phyloP scores from a whole-genome alignment of 1,140 invertebrate genomes.

The Lamellibrachia luymesi region DNA sequence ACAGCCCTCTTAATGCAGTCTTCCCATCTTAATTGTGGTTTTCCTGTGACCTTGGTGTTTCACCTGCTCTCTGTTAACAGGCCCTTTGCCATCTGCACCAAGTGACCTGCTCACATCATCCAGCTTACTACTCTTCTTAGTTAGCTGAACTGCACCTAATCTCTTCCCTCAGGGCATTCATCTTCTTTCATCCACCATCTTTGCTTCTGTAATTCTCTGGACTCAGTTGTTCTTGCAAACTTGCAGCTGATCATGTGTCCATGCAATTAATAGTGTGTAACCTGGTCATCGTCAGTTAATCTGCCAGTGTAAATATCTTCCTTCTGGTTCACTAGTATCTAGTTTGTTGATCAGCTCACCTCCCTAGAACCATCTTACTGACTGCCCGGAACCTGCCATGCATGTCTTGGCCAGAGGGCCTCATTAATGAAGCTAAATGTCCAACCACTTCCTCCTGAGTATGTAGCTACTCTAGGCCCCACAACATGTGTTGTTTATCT shows the following conservation, averaged over 20 bases:
- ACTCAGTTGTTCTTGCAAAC: no score
- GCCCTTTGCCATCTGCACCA: no score
- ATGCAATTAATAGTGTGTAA: not conserved
- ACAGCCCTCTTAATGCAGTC: not conserved
- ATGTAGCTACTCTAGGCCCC: not conserved
- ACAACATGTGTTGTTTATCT: not conserved
- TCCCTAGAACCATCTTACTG: not conserved
- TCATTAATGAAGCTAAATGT: not conserved
- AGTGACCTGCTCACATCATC: no score
- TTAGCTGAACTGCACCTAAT: no score
- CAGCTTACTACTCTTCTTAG: no score
- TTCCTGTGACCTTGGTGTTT: no score
- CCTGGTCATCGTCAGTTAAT: not conserved
- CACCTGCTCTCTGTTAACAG: no score
- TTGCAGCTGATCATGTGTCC: not conserved
- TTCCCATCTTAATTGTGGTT: not conserved
- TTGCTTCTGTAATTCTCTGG: no score
- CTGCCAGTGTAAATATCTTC: not conserved
- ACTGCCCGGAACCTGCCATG: not conserved
- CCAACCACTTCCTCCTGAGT: not conserved
- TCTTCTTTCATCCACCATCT: no score
- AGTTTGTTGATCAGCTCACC: not conserved
- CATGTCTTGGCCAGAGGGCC: not conserved
- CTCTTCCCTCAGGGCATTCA: no score
- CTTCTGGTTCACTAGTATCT: not conserved